Base-by-base conservation (phyloP, 2,797 vertebrate species). In the Hydrophis major region DNA sequence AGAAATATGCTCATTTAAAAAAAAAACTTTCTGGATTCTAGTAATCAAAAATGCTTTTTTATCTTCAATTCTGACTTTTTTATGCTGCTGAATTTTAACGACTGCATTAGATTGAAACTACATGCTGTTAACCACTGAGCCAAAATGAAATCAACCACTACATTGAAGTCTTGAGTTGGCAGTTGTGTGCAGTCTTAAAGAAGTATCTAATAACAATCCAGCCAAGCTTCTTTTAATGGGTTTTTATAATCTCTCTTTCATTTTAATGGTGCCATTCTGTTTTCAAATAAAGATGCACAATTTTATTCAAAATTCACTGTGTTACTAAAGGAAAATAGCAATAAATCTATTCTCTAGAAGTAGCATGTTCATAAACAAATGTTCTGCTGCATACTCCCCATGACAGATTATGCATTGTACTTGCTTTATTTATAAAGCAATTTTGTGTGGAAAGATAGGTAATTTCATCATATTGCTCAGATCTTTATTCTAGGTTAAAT, bases 41-140 rank as follows among this genome's bases (percentile, higher is more conserved):
- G 95, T 96, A 96, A 96, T 94, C 95, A 96, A 96, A 95, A 96
- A 95, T 95, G 94, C 87, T 32, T 97, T 97, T 97, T 97, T 97
- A 93, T 96, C 96, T 98, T 94, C 92, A 95, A 92, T 2, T 0
- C 96, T 93, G 95, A 93, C 8, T 95, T 97, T 97, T 96, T 96
- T 96, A 96, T 97, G 96, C 96, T 97, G 91, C 96, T 98, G 97
- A 97, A 98, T 98, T 98, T 97, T 97, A 98, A 97, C 96, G 95
- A 97, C 96, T 97, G 96, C 97, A 97, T 98, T 98, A 97, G 97
- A 97, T 97, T 97, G 97, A 97, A 97, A 96, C 97, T 97, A 93
- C 97, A 97, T 97, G 97, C 97, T 97, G 97, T 98, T 98, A 97
- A 98, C 97, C 97, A 97, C 96, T 97, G 97, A 98, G 97, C 97